phyloP scores from a whole-genome alignment of 2,797 vertebrate genomes.

The Mus spretus region DNA sequence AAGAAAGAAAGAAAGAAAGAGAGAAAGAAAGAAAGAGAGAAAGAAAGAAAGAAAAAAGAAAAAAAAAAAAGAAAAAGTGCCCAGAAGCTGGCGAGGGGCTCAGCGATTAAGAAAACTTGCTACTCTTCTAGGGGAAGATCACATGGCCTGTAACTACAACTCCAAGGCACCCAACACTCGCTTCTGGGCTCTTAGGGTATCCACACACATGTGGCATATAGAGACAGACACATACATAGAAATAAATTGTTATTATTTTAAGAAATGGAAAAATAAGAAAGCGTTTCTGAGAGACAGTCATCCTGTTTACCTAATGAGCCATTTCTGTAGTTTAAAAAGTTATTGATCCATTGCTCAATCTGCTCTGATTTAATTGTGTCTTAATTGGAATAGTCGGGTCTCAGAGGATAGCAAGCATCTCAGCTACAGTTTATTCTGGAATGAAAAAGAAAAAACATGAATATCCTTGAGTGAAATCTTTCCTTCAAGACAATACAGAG shows the following conservation, averaged over 20 bases:
- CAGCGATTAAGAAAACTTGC: not conserved
- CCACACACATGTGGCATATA: not conserved
- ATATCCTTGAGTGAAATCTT: not conserved
- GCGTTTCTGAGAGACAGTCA: not conserved
- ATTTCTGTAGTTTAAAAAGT: slow-evolving; percentile 59
- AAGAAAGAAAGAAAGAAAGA: no score
- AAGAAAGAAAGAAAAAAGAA: no score
- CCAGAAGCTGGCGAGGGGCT: not conserved
- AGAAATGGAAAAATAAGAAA: not conserved
- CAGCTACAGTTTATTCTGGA: not conserved
- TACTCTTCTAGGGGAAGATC: not conserved
- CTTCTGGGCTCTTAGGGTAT: not conserved
- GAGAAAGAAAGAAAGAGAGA: no score
- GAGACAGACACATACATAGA: not conserved
- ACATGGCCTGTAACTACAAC: not conserved
- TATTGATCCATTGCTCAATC: slow-evolving; percentile 49
- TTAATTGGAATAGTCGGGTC: slow-evolving; percentile 61
- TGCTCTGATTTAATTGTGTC: slow-evolving; percentile 39
- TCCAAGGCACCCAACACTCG: not conserved
- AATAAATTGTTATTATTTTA: not conserved
- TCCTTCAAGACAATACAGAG: not conserved
- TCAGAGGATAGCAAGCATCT: not conserved
- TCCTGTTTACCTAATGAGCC: slow-evolving; percentile 35
- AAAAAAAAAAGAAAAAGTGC: no score
- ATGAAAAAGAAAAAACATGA: not conserved